phyloP scores from a whole-genome alignment of 1,140 invertebrate species.

The Oreohelix idahoensis region DNA sequence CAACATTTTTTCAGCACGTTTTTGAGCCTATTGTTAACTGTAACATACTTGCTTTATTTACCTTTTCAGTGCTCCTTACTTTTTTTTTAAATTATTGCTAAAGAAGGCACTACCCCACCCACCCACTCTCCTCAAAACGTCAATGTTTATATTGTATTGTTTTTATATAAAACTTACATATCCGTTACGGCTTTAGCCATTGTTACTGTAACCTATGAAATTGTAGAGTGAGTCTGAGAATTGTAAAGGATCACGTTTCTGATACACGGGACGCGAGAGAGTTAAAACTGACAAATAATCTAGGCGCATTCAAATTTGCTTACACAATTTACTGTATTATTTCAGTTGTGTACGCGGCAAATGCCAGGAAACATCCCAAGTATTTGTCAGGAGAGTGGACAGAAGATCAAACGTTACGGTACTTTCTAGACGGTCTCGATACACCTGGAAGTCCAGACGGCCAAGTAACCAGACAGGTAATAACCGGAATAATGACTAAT shows the following conservation, averaged over 20 bases:
- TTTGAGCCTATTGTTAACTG: no score
- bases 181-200: no score
- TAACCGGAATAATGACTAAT: background rate
- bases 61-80: no score
- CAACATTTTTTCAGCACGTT: no score
- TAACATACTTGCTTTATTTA: no score
- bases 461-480: slow-evolving; percentile 81
- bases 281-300: background rate
- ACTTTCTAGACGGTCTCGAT: slow-evolving; percentile 93
- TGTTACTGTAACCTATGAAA: no score
- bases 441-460: slow-evolving; percentile 66
- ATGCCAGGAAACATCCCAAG: slow-evolving; percentile 84
- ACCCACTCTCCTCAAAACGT: no score
- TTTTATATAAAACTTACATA: no score
- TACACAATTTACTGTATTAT: background rate
- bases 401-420: slow-evolving; percentile 87
- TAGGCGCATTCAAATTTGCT: no score
- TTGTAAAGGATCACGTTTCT: background rate
- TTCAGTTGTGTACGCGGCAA: slow-evolving; percentile 76
- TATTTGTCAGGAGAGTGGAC: slow-evolving; percentile 90
- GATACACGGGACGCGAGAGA: background rate
- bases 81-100: no score
- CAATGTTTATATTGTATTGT: no score
- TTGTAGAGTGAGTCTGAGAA: background rate
- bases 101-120: no score